Base-by-base conservation (phyloP, 2,888 invertebrate genomes). In the Anodontia alba region DNA sequence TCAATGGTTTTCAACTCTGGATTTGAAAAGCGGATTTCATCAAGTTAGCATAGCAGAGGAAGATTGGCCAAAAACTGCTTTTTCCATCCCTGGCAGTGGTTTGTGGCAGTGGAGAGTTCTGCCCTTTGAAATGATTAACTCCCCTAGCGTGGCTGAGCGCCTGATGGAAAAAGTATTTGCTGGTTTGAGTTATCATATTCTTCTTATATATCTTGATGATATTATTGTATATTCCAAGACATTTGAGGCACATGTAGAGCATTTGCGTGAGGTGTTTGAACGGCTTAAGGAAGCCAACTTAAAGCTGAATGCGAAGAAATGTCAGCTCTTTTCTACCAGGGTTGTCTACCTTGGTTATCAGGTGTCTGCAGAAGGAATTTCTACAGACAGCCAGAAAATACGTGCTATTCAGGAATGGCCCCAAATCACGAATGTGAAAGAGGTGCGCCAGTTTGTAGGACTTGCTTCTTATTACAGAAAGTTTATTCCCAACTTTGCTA, bases 271-370 rank as follows among this genome's bases (percentile, higher is more conserved):
- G 38, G 57, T 57, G 1, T 43, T 76, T 49, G 12, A 29, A 20
- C 2, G 68, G 12, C 17, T 76, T 5, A 26, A 36, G 10, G 23
- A 69, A 1, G 69, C 76, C 0, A 51, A 42, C 31, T 33, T 76
- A 33, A 76, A 76, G 51, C 49, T 76, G 1, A 51, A 46, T 17
- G 69, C 75, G 17, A 67, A 75, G 17, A 75, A 67, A 38, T 76
- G 76, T 33, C 33, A 20, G 20, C 1, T 76, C 17, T n/a, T 76
- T 12, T 33, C 33, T 23, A 51, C 42, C n/a, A 33, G 36, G 36
- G 20, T 88, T 2, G 69, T 62, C 31, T 91, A 82, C 51, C 73
- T 90, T 10, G 89, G 90, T 0, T 81, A 88, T 62, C 67, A 87
- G 2, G 78, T 89, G 8, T 62, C 72, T 10, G 68, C 51, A 10